A percentile compares a stretch with the other conserved stretches of the same genome.
These are phyloP conservation scores for Cryptotermes secundus DNA, from an alignment of 1,140 invertebrate species.

Conservation along the genomic window DNA sequence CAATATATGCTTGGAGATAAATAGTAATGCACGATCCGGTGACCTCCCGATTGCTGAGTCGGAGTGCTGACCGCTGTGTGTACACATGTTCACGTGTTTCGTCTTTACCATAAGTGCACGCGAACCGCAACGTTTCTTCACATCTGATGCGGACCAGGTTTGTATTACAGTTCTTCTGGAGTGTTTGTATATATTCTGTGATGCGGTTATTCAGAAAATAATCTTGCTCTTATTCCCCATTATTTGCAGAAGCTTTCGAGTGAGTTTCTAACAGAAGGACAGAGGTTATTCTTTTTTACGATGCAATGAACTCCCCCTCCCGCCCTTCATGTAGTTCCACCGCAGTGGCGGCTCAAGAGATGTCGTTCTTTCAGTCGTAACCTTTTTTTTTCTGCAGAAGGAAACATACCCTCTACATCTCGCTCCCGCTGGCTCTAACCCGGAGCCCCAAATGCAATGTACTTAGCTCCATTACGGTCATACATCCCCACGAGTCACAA, in stretches of 20 bases:
- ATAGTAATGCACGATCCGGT: no score
- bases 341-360: background rate
- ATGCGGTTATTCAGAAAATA: conserved; percentile 3
- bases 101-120: no score
- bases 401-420: background rate
- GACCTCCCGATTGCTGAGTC: no score
- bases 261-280: background rate
- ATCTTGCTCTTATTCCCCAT: background rate
- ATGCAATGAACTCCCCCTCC: background rate
- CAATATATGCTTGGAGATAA: no score
- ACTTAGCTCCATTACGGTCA: background rate
- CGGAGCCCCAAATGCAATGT: background rate
- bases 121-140: background rate
- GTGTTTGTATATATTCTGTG: background rate
- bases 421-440: background rate
- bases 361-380: background rate
- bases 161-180: background rate
- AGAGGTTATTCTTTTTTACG: background rate
- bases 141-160: background rate
- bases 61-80: no score
- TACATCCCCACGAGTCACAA: no score
- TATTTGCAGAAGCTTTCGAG: background rate
- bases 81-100: no score
- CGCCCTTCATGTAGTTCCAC: background rate
- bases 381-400: background rate